Evolutionary conservation across 2,113 vertebrate species (phyloP).

Genomic region (Labeo rohita): DNA sequence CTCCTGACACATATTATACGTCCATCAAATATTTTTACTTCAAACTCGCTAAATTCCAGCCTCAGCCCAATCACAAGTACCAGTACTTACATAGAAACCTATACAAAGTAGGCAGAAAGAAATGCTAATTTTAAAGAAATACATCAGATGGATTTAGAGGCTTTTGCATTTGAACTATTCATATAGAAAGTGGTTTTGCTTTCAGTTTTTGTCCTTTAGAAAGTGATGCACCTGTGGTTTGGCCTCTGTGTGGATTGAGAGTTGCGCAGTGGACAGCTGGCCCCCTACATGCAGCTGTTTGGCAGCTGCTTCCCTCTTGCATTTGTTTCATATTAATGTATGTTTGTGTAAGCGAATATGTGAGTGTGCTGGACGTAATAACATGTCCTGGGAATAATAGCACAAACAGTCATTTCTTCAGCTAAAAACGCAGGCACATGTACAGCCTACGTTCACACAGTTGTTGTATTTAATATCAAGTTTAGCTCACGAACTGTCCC

Average conservation of each 20-base stretch:
- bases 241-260: constrained; percentile 13
- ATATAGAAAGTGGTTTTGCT: neutral
- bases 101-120: no score
- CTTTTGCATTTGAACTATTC: no score
- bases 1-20: no score
- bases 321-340: constrained; percentile 56
- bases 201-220: neutral
- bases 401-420: neutral
- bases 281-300: constrained; percentile 46
- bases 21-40: no score
- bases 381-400: neutral
- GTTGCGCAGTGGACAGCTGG: constrained; percentile 52
- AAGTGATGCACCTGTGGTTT: constrained; percentile 51
- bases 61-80: no score
- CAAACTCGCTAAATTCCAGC: no score
- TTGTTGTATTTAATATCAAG: neutral
- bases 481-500: neutral
- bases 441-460: neutral
- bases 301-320: constrained; percentile 63
- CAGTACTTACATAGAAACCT: no score
- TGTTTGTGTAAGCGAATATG: constrained; percentile 44
- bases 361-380: constrained; percentile 29
- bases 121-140: no score
- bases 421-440: neutral
- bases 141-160: no score